These are phyloP conservation scores for Drosophila carrolli DNA, from an alignment of 1,140 invertebrate species.

Conservation along the genomic window DNA sequence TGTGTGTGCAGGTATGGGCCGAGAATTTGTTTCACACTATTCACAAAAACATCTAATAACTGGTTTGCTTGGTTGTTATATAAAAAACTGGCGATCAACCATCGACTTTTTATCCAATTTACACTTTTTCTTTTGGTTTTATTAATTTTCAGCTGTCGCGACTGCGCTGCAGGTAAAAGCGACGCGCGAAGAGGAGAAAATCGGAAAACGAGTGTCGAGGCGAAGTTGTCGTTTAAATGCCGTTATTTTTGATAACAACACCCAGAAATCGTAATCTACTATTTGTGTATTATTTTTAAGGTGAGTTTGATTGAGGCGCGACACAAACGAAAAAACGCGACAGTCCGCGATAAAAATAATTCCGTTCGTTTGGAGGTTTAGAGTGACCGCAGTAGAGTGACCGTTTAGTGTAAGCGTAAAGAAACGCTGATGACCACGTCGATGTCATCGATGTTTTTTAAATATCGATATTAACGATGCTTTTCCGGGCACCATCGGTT, in stretches of 20 bases:
- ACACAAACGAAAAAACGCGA: conserved; percentile 3
- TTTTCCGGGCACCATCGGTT: too few relatives aligned
- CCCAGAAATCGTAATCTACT: conserved; percentile 1
- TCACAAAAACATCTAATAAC: conserved; percentile 53
- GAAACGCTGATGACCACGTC: too few relatives aligned
- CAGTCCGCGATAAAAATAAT: background rate
- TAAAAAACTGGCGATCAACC: conserved; percentile 29
- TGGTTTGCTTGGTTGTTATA: conserved; percentile 63
- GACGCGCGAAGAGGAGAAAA: conserved; percentile 31
- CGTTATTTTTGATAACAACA: conserved; percentile 3
- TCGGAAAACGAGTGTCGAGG: conserved; percentile 11
- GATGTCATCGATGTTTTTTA: too few relatives aligned
- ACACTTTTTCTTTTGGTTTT: conserved; percentile 42
- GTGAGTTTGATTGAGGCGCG: conserved; percentile 9
- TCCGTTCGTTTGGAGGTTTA: conserved; percentile 2
- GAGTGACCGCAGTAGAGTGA: conserved; percentile 1
- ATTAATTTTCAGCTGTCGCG: conserved; percentile 32
- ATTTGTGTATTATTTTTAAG: background rate
- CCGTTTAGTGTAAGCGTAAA: too few relatives aligned
- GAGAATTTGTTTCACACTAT: conserved; percentile 41
- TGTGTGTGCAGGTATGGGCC: conserved; percentile 34
- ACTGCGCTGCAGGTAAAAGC: conserved; percentile 44
- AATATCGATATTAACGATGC: too few relatives aligned
- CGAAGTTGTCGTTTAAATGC: background rate
- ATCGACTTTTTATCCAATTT: conserved; percentile 48